Evolutionary conservation across 2,797 vertebrate species (phyloP), one percentile per base, ranked within the genome.

Genomic region (Notoglanidium macrostoma): DNA sequence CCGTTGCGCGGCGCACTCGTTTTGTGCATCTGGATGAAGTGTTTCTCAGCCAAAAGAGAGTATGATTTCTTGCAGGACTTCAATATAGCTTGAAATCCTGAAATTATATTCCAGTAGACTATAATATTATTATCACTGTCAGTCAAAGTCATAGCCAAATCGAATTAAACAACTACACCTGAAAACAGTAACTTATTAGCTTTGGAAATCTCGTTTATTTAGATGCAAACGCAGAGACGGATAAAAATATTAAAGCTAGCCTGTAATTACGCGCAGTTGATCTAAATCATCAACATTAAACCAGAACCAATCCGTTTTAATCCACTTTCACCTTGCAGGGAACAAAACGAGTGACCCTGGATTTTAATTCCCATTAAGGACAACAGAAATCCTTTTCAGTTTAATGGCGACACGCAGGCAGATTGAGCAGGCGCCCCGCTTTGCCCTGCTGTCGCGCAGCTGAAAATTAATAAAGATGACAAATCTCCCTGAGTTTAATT

Each of bases 401-500:
- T 86, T 79, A 86, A 88, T 89, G 84, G 88, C 63, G 68, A n/a
- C 85, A 84, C 55, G 72, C 80, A 77, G 32, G 44, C 55, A 81
- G 73, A 79, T 70, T 85, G 73, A 76, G 26, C 73, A 40, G n/a
- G 46, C 73, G 49, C 46, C 84, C 74, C 29, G 74, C 49, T 86
- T 8, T 78, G 63, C 74, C 74, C 76, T 55, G 85, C 85, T 70
- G 85, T 40, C 76, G 76, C 63, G 29, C 44, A 79, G 51, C 76
- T 32, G 80, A 85, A 86, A 84, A 88, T 67, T 54, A 90, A 88
- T 89, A 89, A 87, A 51, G 70, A 85, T 88, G 85, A 90, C 87
- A 89, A 91, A 90, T 89, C 86, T 88, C 84, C 29, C 32, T 7
- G 61, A 59, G 81, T 89, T 90, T 91, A 89, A 91, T 92, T 85